Conservation (phyloP, 2,888 invertebrate species). For the Germaria angustata region DNA sequence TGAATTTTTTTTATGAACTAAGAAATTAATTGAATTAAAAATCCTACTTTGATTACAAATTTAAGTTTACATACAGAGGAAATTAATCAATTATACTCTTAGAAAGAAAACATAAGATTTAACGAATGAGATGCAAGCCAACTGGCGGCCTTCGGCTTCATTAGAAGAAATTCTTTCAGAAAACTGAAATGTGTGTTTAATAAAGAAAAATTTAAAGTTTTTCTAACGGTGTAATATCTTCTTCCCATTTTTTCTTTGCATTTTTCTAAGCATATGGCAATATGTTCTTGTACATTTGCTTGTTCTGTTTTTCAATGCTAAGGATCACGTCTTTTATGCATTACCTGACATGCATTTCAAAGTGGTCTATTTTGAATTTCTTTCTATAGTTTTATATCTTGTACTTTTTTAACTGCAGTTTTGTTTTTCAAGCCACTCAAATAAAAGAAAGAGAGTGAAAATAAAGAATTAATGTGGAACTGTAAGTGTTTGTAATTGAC, state of each 20-base stretch:
- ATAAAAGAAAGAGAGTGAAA: background rate
- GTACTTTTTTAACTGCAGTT: background rate
- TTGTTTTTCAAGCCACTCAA: background rate
- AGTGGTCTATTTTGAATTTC: constrained; percentile 40
- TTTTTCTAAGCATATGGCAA: background rate
- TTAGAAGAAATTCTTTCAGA: no score
- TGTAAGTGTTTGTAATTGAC: constrained; percentile 60
- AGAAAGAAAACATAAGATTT: no score
- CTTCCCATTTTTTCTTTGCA: no score
- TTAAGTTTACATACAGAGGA: no score
- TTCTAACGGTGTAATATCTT: background rate
- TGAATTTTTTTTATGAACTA: no score
- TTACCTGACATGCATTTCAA: constrained; percentile 57
- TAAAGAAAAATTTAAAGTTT: background rate
- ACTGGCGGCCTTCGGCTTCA: no score
- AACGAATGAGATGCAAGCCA: no score
- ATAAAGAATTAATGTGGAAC: background rate
- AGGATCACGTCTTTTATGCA: constrained; percentile 61
- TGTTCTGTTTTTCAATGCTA: constrained; percentile 29
- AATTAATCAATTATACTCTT: no score
- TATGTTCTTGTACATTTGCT: background rate
- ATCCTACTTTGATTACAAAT: no score
- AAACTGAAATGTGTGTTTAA: no score
- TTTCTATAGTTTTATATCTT: background rate
- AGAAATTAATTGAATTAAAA: no score